These are phyloP conservation scores for Amniataba percoides DNA, from an alignment of 2,797 vertebrate genomes.

Conservation along the genomic window DNA sequence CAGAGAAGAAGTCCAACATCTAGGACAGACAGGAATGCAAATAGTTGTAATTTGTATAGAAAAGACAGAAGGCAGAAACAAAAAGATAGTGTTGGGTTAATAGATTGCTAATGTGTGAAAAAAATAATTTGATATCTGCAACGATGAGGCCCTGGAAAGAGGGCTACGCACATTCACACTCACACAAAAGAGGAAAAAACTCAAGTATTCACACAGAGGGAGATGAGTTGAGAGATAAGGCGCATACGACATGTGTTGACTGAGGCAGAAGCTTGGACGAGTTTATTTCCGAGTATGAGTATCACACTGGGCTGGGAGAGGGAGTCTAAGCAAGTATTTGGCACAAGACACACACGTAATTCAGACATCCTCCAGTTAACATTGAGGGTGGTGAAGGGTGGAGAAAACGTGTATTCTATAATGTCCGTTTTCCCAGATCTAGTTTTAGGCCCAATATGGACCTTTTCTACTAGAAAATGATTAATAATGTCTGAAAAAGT, in stretches of 20 bases:
- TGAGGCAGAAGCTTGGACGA: background rate
- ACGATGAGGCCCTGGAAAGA: background rate
- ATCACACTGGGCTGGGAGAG: background rate
- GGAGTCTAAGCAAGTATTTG: background rate
- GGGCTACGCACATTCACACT: background rate
- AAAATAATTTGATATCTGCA: background rate
- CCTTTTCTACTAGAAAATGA: slow-evolving; percentile 23
- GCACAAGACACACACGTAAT: background rate
- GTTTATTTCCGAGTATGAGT: background rate
- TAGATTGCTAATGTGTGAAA: background rate
- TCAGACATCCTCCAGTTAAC: background rate
- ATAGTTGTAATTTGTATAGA: too few species aligned
- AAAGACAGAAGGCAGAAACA: background rate
- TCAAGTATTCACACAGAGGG: background rate
- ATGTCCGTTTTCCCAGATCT: slow-evolving; percentile 25
- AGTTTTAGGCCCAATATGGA: slow-evolving; percentile 2
- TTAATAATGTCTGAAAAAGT: slow-evolving; percentile 35
- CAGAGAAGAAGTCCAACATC: too few species aligned
- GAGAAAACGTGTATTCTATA: background rate
- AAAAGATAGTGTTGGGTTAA: background rate
- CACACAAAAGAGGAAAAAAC: background rate
- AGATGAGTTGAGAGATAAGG: background rate
- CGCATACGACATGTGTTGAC: background rate
- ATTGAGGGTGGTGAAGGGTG: background rate
- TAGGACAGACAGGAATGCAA: background rate